Evolutionary conservation across 2,888 invertebrate species (phyloP).

Genomic region (Luperina testacea): DNA sequence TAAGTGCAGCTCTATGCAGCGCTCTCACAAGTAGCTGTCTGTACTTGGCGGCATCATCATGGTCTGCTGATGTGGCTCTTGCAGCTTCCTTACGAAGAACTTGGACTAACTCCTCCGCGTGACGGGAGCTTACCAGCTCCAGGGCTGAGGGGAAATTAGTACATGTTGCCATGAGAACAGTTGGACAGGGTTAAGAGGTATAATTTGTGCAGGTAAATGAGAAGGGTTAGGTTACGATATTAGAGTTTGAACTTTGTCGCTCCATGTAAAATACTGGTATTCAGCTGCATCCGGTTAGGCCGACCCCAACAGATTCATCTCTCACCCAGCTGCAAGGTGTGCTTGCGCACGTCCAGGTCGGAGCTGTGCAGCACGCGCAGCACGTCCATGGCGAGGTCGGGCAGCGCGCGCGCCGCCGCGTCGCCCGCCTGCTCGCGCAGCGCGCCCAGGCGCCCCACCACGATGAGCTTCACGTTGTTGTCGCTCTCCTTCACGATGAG

Average conservation of each 20-base stretch:
- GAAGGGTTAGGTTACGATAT: background rate
- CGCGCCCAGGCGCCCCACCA: conserved; percentile 97
- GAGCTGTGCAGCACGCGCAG: conserved; percentile 97
- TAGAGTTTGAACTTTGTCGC: background rate
- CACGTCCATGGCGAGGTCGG: conserved; percentile 99
- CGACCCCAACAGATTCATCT: background rate
- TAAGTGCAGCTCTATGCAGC: conserved; percentile 97
- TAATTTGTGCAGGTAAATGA: background rate
- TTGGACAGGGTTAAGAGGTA: background rate
- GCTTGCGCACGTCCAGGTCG: conserved; percentile 97
- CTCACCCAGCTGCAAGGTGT: conserved; percentile 93
- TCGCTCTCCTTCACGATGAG: conserved; percentile 99
- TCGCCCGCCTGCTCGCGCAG: conserved; percentile 96
- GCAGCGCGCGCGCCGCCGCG: conserved; percentile 93
- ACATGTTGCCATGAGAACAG: background rate
- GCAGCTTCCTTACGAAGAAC: conserved; percentile 97
- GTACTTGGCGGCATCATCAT: conserved; percentile 98
- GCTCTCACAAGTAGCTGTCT: conserved; percentile 98
- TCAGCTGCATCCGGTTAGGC: background rate
- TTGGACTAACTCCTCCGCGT: conserved; percentile 98
- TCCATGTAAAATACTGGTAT: background rate
- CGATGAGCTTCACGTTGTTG: conserved; percentile 99
- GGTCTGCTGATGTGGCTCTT: conserved; percentile 96
- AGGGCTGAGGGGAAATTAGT: conserved; percentile 4
- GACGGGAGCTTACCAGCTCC: conserved; percentile 86